Conservation (phyloP, 53 echinoderm and acorn worm species). For the Luidia sarsii region DNA sequence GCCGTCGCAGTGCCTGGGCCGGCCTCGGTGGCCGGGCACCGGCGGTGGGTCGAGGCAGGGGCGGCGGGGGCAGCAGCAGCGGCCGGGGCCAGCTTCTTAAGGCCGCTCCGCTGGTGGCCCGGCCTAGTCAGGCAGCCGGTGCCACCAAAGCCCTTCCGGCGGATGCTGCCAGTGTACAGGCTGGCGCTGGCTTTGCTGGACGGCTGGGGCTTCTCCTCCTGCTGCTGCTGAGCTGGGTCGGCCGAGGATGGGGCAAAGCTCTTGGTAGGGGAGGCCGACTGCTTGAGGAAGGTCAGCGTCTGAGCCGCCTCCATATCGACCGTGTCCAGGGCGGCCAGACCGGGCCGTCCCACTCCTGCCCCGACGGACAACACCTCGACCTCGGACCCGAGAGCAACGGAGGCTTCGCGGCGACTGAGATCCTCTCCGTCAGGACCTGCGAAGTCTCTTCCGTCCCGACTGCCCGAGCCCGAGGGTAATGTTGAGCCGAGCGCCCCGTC, state of each 20-base stretch:
- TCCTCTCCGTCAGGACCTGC: too few species aligned
- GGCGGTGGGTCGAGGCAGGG: too few species aligned
- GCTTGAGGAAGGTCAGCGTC: conserved; percentile 33
- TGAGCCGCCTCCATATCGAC: conserved; percentile 42
- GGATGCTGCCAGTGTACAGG: conserved; percentile 35
- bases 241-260: background rate
- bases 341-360: background rate
- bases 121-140: conserved; percentile 26
- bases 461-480: too few species aligned
- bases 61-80: too few species aligned
- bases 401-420: too few species aligned
- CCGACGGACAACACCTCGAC: too few species aligned
- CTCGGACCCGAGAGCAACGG: too few species aligned
- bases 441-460: too few species aligned
- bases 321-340: conserved; percentile 23
- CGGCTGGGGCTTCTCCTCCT: background rate
- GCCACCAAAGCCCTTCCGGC: conserved; percentile 21
- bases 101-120: background rate
- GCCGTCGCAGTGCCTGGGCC: background rate
- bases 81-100: conserved; percentile 17
- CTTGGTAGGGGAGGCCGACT: conserved; percentile 31
- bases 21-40: conserved; percentile 9
- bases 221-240: too few species aligned
- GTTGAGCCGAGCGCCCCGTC: too few species aligned
- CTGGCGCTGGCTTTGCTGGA: background rate